Conservation (phyloP, 2,888 invertebrate species). For the Eilema sororculum region DNA sequence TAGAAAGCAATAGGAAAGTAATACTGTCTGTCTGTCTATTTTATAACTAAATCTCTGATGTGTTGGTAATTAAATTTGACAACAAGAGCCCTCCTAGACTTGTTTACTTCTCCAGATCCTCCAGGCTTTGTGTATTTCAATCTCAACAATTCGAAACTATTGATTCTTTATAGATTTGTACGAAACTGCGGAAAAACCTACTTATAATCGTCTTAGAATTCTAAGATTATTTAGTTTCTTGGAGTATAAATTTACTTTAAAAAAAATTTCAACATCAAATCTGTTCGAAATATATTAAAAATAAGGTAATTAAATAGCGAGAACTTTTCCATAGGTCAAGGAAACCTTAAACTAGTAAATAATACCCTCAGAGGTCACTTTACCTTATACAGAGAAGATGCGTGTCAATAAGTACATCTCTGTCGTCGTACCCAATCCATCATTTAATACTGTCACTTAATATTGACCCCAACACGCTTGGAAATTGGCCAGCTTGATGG, state of each 20-base stretch:
- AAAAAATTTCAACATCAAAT: not conserved
- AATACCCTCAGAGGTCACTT: constrained; percentile 32
- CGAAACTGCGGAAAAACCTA: not conserved
- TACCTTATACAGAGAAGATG: constrained; percentile 44
- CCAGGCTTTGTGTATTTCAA: no score
- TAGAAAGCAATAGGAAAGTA: not conserved
- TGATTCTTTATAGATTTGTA: no score
- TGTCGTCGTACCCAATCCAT: constrained; percentile 30
- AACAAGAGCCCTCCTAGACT: no score
- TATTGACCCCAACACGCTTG: constrained; percentile 15
- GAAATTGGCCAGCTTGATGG: constrained; percentile 13
- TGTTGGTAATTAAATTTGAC: not conserved
- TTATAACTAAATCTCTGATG: not conserved
- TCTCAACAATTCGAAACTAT: not conserved
- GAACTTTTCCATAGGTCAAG: constrained; percentile 19
- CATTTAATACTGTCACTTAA: constrained; percentile 23
- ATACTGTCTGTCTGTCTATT: not conserved
- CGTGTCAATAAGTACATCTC: constrained; percentile 41
- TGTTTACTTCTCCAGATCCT: no score
- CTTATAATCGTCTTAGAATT: no score
- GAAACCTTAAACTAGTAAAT: constrained; percentile 25
- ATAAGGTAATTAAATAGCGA: constrained; percentile 16
- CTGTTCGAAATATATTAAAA: not conserved
- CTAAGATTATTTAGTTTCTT: no score
- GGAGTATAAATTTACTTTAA: no score